Percentiles rank a stretch among this genome's conserved stretches.
These are phyloP conservation scores for Hoplodrina blanda DNA, from an alignment of 2,888 invertebrate genomes.

Conservation along the genomic window DNA sequence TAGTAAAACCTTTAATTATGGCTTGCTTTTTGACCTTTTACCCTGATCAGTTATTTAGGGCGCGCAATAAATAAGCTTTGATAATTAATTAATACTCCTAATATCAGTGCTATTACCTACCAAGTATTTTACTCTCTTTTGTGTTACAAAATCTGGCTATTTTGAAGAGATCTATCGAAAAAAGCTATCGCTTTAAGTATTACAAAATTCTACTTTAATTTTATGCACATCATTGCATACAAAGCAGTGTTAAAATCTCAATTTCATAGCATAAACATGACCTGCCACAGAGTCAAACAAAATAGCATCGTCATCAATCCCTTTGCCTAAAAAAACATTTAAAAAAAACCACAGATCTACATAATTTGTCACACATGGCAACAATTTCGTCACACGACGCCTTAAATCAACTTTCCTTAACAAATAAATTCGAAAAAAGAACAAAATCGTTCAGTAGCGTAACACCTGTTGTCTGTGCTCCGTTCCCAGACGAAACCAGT, in stretches of 20 bases:
- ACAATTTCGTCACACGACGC: constrained; percentile 67
- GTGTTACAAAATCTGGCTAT: not conserved
- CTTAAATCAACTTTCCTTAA: constrained; percentile 68
- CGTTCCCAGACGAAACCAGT: constrained; percentile 85
- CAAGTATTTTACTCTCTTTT: not conserved
- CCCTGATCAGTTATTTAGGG: constrained; percentile 18
- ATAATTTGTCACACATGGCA: constrained; percentile 67
- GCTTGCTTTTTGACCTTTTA: not conserved
- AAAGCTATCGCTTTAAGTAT: not conserved
- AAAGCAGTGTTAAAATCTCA: constrained; percentile 31
- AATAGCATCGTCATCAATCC: constrained; percentile 29
- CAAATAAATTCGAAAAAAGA: constrained; percentile 65
- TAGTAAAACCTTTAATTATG: constrained; percentile 6
- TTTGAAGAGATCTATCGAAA: not conserved
- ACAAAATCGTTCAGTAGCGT: constrained; percentile 77
- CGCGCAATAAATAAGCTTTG: constrained; percentile 2
- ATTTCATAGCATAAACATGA: constrained; percentile 58
- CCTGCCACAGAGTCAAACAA: constrained; percentile 20
- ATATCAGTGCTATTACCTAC: not conserved
- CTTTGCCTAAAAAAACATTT: constrained; percentile 20
- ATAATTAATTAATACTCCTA: constrained; percentile 7
- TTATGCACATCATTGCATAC: constrained; percentile 19
- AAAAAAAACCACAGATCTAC: constrained; percentile 59
- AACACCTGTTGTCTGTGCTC: constrained; percentile 84
- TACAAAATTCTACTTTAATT: constrained; percentile 24